phyloP scores from a whole-genome alignment of 2,797 vertebrate species.

The Vultur gryphus region DNA sequence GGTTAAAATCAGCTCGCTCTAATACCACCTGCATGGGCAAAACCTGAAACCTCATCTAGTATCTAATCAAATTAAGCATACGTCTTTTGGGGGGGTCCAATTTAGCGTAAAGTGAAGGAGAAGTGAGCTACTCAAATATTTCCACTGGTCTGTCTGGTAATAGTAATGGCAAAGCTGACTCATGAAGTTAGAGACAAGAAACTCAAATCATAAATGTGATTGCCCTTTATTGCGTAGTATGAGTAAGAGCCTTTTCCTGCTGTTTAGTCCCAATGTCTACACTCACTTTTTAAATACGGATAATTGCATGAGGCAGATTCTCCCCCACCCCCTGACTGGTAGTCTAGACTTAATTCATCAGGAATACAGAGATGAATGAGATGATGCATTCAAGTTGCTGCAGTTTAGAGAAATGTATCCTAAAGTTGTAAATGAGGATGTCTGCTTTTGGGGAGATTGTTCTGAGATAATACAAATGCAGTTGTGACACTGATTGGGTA shows the following conservation, averaged over 20 bases:
- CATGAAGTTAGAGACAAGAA: not conserved
- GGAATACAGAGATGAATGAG: slow-evolving; percentile 7
- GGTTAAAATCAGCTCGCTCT: not conserved
- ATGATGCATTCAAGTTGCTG: not conserved
- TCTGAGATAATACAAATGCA: not conserved
- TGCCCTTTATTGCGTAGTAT: not conserved
- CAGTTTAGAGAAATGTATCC: not conserved
- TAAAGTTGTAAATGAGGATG: not conserved
- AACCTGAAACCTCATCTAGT: not conserved
- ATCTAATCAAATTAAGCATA: not conserved
- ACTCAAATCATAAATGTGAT: not conserved
- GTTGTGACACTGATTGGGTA: not conserved
- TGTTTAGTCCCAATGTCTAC: not conserved
- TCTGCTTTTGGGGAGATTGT: not conserved
- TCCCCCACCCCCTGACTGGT: not conserved
- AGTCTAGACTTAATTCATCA: slow-evolving; percentile 36
- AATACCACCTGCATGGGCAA: not conserved
- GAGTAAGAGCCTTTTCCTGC: slow-evolving; percentile 1
- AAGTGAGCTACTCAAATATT: not conserved
- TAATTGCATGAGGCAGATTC: slow-evolving; percentile 6
- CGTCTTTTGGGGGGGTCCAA: not conserved
- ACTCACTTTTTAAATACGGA: not conserved
- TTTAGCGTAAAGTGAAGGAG: not conserved
- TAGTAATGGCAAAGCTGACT: not conserved
- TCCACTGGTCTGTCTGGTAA: not conserved